Percentiles rank a stretch among this genome's conserved stretches.
Evolutionary conservation across 1,140 invertebrate genomes (phyloP).

Genomic region (Zeugodacus cucurbitae): DNA sequence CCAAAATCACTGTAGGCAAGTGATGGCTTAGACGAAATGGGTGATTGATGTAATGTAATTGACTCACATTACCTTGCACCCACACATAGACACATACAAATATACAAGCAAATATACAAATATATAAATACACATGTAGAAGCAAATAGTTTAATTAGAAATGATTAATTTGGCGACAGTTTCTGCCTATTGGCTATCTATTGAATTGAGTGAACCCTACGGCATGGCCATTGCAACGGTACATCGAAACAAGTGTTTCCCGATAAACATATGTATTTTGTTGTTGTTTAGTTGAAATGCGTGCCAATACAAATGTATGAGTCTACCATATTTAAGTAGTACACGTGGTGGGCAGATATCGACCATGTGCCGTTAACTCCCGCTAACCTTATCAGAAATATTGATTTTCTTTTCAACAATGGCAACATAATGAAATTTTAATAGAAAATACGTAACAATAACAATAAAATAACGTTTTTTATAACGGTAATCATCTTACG

Average conservation of each 20-base stretch:
- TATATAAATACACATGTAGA: no score
- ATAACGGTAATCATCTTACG: no score
- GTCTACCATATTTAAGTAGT: no score
- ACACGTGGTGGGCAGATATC: background rate
- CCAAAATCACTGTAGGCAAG: background rate
- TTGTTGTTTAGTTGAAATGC: no score
- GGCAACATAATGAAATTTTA: no score
- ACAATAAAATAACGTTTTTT: no score
- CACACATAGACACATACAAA: background rate
- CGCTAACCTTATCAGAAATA: no score
- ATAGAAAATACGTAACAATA: no score
- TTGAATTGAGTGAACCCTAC: background rate
- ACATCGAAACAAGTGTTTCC: background rate
- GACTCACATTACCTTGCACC: background rate
- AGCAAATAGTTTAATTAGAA: background rate
- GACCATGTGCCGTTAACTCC: no score
- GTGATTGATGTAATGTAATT: slow-evolving; percentile 35
- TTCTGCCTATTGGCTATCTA: background rate
- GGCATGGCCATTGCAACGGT: no score
- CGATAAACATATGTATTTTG: no score
- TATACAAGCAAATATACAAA: background rate
- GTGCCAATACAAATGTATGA: background rate
- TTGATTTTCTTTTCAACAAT: no score
- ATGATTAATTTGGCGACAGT: slow-evolving; percentile 3
- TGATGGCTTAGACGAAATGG: background rate